phyloP scores from a whole-genome alignment of 2,797 vertebrate genomes.

The Hippoglossus hippoglossus region DNA sequence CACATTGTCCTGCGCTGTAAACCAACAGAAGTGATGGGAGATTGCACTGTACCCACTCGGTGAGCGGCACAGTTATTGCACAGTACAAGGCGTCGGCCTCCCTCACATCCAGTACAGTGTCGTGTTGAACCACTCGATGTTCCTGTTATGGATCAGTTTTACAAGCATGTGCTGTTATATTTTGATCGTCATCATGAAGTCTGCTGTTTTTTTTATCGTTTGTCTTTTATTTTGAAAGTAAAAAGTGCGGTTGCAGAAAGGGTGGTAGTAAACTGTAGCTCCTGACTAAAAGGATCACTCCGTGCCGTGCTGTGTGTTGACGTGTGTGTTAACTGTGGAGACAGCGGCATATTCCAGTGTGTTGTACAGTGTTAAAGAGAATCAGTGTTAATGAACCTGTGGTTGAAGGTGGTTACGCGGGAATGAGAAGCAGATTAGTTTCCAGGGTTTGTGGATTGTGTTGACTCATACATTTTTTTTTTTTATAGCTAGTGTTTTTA shows the following conservation, averaged over 20 bases:
- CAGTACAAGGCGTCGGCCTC: conserved; percentile 25
- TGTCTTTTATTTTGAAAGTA: conserved; percentile 5
- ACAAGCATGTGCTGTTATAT: conserved; percentile 73
- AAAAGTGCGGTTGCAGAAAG: conserved; percentile 25
- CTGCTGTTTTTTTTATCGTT: conserved; percentile 48
- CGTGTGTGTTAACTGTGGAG: conserved; percentile 27
- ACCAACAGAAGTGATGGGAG: conserved; percentile 34
- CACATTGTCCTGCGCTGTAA: conserved; percentile 72
- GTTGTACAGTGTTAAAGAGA: conserved; percentile 57
- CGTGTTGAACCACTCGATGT: conserved; percentile 53
- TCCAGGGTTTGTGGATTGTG: conserved; percentile 45
- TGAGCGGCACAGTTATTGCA: conserved; percentile 32
- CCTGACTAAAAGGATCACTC: conserved; percentile 47
- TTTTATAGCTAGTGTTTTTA: conserved; percentile 69
- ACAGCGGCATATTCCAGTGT: conserved; percentile 50
- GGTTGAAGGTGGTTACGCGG: conserved; percentile 21
- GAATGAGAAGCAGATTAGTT: conserved; percentile 28
- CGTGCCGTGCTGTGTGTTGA: conserved; percentile 32
- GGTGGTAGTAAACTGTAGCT: conserved; percentile 56
- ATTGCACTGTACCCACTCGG: conserved; percentile 54
- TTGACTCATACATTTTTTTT: conserved; percentile 45
- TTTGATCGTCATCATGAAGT: conserved; percentile 54
- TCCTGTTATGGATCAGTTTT: conserved; percentile 59
- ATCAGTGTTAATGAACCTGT: conserved; percentile 60
- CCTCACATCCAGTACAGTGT: conserved; percentile 40